These are phyloP conservation scores for Dasypus novemcinctus DNA, from an alignment of 2,113 vertebrate genomes.

Conservation along the genomic window DNA sequence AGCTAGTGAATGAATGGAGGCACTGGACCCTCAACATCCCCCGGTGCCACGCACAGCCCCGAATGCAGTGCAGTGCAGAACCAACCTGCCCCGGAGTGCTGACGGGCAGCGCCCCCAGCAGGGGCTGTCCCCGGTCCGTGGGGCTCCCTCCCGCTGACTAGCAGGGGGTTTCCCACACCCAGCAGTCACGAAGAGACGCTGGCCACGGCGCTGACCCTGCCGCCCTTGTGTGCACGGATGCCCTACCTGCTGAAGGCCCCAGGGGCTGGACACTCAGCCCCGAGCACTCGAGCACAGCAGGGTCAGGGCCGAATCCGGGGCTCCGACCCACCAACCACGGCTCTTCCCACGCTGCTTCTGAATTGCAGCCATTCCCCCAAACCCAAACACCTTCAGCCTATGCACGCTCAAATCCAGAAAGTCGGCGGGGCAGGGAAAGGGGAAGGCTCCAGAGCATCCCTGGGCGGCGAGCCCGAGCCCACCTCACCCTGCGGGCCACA, in stretches of 20 bases:
- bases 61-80: too few relatives aligned
- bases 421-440: neutral
- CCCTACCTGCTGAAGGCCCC: neutral
- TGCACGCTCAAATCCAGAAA: neutral
- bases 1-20: too few relatives aligned
- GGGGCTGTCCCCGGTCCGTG: too few relatives aligned
- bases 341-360: neutral
- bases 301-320: neutral
- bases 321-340: neutral
- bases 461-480: neutral
- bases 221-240: neutral
- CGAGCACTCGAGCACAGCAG: neutral
- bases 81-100: fast-evolving
- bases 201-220: fast-evolving
- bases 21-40: too few relatives aligned
- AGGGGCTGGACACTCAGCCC: neutral
- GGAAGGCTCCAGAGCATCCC: neutral
- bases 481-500: too few relatives aligned
- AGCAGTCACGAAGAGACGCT: neutral
- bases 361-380: neutral
- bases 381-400: neutral
- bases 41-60: too few relatives aligned
- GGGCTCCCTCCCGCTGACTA: neutral
- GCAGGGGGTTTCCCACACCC: neutral
- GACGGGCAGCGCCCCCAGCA: neutral